These are phyloP conservation scores for Eptatretus burgeri DNA, from an alignment of 2,113 vertebrate genomes.

Conservation along the genomic window DNA sequence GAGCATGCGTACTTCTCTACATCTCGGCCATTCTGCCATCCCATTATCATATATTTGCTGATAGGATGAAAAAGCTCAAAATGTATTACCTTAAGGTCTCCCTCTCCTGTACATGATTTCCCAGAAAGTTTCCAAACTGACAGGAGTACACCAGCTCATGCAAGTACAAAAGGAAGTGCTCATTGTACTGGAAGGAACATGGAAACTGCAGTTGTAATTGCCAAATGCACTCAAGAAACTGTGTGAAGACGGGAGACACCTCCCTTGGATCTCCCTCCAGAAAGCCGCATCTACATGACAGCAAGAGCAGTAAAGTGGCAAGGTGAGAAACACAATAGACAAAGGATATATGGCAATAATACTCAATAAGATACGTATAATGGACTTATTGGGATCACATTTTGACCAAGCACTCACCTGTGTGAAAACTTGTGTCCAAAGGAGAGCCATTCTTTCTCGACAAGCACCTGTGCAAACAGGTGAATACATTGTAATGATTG, in stretches of 20 bases:
- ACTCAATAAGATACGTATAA: neutral
- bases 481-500: too few relatives aligned
- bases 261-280: constrained; percentile 67
- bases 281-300: constrained; percentile 45
- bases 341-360: neutral
- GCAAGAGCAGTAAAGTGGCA: neutral
- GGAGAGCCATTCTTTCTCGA: constrained; percentile 96
- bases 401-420: constrained; percentile 26
- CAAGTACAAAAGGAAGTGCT: constrained; percentile 86
- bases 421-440: constrained; percentile 97
- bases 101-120: constrained; percentile 66
- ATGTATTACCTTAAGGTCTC: constrained; percentile 57
- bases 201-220: constrained; percentile 74
- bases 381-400: neutral
- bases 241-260: constrained; percentile 73
- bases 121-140: constrained; percentile 90
- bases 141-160: constrained; percentile 87
- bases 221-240: constrained; percentile 87
- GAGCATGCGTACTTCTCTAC: too few relatives aligned
- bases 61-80: too few relatives aligned
- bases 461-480: constrained; percentile 33
- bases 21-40: too few relatives aligned
- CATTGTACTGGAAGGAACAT: constrained; percentile 66
- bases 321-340: neutral
- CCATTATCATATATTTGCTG: too few relatives aligned